phyloP scores from a whole-genome alignment of 2,888 invertebrate genomes.

The Priapulus caudatus region DNA sequence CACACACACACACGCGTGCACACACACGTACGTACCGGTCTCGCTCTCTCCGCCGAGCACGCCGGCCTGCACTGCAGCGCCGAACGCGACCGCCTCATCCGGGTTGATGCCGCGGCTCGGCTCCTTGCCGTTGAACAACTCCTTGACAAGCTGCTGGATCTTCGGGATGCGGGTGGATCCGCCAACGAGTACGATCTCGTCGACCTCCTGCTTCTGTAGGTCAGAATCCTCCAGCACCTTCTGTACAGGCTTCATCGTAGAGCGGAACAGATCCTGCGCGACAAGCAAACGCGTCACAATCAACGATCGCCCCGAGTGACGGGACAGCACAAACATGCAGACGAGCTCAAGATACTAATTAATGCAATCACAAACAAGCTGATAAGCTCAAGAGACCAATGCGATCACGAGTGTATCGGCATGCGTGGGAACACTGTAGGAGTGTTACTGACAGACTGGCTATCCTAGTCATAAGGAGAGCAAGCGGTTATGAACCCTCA shows the following conservation, averaged over 20 bases:
- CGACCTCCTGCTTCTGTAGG: slow-evolving; percentile 93
- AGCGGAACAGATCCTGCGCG: slow-evolving; percentile 52
- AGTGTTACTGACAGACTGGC: too few species aligned
- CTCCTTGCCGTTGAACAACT: slow-evolving; percentile 92
- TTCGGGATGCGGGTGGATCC: slow-evolving; percentile 99
- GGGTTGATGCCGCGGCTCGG: slow-evolving; percentile 96
- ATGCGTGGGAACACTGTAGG: too few species aligned
- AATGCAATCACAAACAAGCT: too few species aligned
- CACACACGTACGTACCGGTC: slow-evolving; percentile 50
- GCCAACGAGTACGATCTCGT: slow-evolving; percentile 97
- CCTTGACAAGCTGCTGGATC: slow-evolving; percentile 52
- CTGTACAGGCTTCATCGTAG: slow-evolving; percentile 86
- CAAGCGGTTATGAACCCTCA: too few species aligned
- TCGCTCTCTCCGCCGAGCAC: slow-evolving; percentile 95
- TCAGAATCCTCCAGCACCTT: slow-evolving; percentile 97
- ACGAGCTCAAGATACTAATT: too few species aligned
- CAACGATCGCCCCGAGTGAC: too few species aligned
- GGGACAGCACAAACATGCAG: too few species aligned
- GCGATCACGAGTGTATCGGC: too few species aligned
- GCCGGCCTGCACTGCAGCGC: slow-evolving; percentile 96
- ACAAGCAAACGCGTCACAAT: too few species aligned
- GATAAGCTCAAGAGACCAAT: too few species aligned
- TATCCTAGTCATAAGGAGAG: too few species aligned
- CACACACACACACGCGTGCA: too few species aligned
- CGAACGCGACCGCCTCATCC: slow-evolving; percentile 97